Percentiles rank a stretch among this genome's conserved stretches.
phyloP scores from a whole-genome alignment of 2,888 invertebrate genomes.

The Lasioglossum morio region DNA sequence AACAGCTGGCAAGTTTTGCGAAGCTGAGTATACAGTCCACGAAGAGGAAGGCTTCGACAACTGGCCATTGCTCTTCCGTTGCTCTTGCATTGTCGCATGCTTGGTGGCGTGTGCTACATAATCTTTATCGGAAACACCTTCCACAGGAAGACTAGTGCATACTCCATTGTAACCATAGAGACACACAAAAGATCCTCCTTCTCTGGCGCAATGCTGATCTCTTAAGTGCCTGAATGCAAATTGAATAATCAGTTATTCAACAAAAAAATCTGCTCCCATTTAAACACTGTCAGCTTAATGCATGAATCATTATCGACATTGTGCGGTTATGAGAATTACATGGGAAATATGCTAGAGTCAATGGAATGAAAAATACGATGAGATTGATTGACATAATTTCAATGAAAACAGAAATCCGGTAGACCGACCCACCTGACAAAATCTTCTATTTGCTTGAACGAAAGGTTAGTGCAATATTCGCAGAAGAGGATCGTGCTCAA shows the following conservation, averaged over 20 bases:
- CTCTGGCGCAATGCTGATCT: conserved; percentile 92
- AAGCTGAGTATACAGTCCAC: conserved; percentile 96
- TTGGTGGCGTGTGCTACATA: conserved; percentile 94
- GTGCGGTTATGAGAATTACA: neutral
- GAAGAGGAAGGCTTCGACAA: conserved; percentile 74
- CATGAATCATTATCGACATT: neutral
- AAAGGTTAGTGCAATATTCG: conserved; percentile 82
- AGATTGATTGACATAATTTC: neutral
- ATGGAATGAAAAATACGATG: neutral
- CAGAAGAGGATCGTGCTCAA: conserved; percentile 76
- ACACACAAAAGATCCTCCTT: conserved; percentile 94
- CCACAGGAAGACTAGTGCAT: conserved; percentile 94
- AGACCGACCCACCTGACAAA: conserved; percentile 80
- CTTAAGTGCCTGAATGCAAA: conserved; percentile 89
- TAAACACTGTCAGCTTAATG: neutral
- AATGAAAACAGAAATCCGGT: conserved; percentile 22
- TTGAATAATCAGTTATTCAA: neutral
- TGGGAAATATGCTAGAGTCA: neutral
- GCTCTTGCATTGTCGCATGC: conserved; percentile 84
- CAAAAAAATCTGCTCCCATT: neutral
- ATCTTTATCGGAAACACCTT: conserved; percentile 94
- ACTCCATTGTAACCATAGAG: conserved; percentile 95
- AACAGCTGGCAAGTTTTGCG: conserved; percentile 97
- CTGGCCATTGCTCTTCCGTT: conserved; percentile 86
- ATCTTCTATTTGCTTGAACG: conserved; percentile 82